A percentile compares a stretch with the other conserved stretches of the same genome.
Conservation (phyloP, 1,140 invertebrate species). For the Drosophila rufa region DNA sequence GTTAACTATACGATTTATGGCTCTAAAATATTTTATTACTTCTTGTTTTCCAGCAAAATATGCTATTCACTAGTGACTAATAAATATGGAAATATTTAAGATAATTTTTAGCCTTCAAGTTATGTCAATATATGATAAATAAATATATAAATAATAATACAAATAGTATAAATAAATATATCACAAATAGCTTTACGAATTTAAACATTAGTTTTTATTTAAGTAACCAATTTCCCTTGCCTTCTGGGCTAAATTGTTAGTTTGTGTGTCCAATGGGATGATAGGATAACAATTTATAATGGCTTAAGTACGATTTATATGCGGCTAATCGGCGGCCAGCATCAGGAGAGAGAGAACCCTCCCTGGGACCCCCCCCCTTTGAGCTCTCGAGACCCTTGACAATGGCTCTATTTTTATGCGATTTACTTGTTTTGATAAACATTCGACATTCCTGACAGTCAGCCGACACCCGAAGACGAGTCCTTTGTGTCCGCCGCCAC, state of each 20-base stretch:
- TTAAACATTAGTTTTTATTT: no score
- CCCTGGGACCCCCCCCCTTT: not conserved
- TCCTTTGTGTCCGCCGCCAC: not conserved
- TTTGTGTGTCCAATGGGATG: slow-evolving; percentile 51
- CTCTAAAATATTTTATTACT: no score
- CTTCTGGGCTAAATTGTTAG: slow-evolving; percentile 18
- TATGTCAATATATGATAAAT: no score
- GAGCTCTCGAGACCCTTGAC: slow-evolving; percentile 42
- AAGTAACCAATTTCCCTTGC: not conserved
- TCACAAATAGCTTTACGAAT: no score
- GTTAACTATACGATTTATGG: no score
- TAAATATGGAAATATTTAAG: no score
- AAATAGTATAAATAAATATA: no score
- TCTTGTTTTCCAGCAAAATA: no score
- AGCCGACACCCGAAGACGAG: slow-evolving; percentile 61
- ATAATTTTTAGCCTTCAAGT: no score
- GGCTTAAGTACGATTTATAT: slow-evolving; percentile 71
- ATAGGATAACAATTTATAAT: slow-evolving; percentile 70
- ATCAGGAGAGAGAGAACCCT: slow-evolving; percentile 23
- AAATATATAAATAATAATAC: no score
- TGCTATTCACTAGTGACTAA: no score
- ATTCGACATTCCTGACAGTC: slow-evolving; percentile 69
- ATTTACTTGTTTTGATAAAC: slow-evolving; percentile 81
- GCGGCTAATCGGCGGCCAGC: slow-evolving; percentile 57
- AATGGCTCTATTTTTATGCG: slow-evolving; percentile 82